A percentile compares a stretch with the other conserved stretches of the same genome.
phyloP scores from a whole-genome alignment of 2,888 invertebrate genomes.

The Phyllotreta cruciferae region DNA sequence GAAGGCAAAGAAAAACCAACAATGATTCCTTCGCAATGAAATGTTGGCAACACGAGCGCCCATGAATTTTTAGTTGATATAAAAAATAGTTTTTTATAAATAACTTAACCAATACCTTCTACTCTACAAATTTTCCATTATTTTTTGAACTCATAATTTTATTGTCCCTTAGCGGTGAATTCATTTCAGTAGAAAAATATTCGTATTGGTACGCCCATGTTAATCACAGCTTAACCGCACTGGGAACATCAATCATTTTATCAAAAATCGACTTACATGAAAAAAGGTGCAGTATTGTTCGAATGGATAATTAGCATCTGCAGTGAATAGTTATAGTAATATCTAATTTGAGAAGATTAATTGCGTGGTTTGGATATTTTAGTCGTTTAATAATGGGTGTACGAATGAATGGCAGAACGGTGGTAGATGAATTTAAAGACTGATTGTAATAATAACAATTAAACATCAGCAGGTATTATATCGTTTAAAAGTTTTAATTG shows the following conservation, averaged over 20 bases:
- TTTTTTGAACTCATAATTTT: no score
- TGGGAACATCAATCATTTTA: constrained; percentile 38
- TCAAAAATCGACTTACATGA: constrained; percentile 41
- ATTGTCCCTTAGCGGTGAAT: not conserved
- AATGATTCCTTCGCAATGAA: constrained; percentile 15
- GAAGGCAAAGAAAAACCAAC: constrained; percentile 25
- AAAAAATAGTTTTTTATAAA: no score
- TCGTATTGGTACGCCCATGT: constrained; percentile 13
- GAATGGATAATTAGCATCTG: constrained; percentile 53
- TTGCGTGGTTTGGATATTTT: constrained; percentile 35
- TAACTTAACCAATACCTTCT: no score
- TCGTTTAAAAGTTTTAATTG: no score
- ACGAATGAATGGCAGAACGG: no score
- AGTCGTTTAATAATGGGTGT: no score
- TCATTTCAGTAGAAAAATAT: not conserved
- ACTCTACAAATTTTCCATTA: no score
- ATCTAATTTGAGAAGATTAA: constrained; percentile 56
- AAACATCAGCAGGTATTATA: no score
- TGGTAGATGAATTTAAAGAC: no score
- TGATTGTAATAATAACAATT: no score
- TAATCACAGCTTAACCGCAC: constrained; percentile 36
- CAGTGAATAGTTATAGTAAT: constrained; percentile 50
- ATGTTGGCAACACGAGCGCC: constrained; percentile 11
- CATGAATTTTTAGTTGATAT: no score
- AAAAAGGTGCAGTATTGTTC: constrained; percentile 51